A percentile compares a stretch with the other conserved stretches of the same genome.
phyloP scores from a whole-genome alignment of 2,888 invertebrate genomes.

The Syrista parreyssii region DNA sequence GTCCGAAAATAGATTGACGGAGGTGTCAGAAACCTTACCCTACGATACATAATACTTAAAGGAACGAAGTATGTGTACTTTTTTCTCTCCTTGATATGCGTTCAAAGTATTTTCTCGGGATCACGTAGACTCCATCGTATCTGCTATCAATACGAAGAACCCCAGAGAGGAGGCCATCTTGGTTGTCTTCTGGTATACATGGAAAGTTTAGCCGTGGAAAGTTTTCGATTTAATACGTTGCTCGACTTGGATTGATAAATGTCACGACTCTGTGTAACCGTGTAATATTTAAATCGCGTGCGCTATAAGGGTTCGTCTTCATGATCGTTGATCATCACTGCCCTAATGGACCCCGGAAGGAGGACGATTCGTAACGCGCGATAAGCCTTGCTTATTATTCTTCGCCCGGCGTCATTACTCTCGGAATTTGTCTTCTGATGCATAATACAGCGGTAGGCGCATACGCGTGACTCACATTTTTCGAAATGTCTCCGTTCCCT shows the following conservation, averaged over 20 bases:
- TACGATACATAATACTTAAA: not conserved
- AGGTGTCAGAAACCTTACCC: not conserved
- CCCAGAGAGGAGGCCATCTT: not conserved
- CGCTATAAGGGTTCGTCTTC: not conserved
- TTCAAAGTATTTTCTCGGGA: not conserved
- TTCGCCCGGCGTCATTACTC: not conserved
- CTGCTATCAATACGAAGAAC: not conserved
- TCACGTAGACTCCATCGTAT: not conserved
- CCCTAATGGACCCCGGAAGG: not conserved
- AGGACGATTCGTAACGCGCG: not conserved
- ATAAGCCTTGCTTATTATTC: not conserved
- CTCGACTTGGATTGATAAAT: not conserved
- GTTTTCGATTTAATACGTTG: not conserved
- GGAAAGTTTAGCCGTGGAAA: not conserved
- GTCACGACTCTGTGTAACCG: not conserved
- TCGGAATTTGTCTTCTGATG: not conserved
- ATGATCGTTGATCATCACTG: not conserved
- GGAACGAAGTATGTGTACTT: not conserved
- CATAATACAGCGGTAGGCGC: not conserved
- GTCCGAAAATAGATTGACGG: not conserved
- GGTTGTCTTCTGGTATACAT: not conserved
- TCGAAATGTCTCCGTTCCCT: not conserved
- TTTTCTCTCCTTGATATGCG: not conserved
- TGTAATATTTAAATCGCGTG: not conserved
- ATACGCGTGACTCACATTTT: not conserved